Conservation (phyloP, 2,797 vertebrate genomes). For the Sebastes baramenuke region DNA sequence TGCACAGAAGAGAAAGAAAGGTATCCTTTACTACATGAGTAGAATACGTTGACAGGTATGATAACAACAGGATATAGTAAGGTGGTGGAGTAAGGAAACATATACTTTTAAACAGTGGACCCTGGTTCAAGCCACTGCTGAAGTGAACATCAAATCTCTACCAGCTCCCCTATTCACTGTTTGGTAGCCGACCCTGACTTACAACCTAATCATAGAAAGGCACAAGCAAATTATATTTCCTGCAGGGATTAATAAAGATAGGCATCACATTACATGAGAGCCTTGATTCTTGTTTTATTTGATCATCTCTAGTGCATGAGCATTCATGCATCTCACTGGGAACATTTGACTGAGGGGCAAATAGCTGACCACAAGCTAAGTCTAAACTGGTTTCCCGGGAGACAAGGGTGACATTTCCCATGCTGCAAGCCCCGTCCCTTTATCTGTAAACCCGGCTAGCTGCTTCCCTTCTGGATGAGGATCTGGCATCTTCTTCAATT, state of each 20-base stretch:
- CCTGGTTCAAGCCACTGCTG: not conserved
- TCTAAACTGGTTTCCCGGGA: slow-evolving; percentile 73
- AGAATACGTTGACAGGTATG: not conserved
- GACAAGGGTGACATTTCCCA: slow-evolving; percentile 68
- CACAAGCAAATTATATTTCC: slow-evolving; percentile 38
- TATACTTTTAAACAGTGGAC: not conserved
- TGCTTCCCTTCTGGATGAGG: slow-evolving; percentile 1
- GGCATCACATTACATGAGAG: slow-evolving; percentile 24
- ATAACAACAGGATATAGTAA: not conserved
- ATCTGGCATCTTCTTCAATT: slow-evolving; percentile 1
- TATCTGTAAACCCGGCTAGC: slow-evolving; percentile 11
- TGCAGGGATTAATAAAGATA: slow-evolving; percentile 22
- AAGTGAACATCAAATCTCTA: slow-evolving; percentile 17
- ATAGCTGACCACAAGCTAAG: slow-evolving; percentile 67
- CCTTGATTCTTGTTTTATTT: slow-evolving; percentile 41
- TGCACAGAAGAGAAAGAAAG: not conserved
- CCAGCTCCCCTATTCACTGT: not conserved
- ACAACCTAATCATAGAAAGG: slow-evolving; percentile 14
- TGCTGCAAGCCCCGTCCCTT: slow-evolving; percentile 24
- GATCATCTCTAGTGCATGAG: slow-evolving; percentile 37
- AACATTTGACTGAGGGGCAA: slow-evolving; percentile 64
- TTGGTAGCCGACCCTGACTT: slow-evolving; percentile 12
- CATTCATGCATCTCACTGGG: slow-evolving; percentile 50
- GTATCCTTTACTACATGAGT: not conserved
- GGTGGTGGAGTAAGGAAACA: not conserved